Percentiles rank a stretch among this genome's conserved stretches.
Evolutionary conservation across 2,888 invertebrate genomes (phyloP).

Genomic region (Herminia tarsipennalis): DNA sequence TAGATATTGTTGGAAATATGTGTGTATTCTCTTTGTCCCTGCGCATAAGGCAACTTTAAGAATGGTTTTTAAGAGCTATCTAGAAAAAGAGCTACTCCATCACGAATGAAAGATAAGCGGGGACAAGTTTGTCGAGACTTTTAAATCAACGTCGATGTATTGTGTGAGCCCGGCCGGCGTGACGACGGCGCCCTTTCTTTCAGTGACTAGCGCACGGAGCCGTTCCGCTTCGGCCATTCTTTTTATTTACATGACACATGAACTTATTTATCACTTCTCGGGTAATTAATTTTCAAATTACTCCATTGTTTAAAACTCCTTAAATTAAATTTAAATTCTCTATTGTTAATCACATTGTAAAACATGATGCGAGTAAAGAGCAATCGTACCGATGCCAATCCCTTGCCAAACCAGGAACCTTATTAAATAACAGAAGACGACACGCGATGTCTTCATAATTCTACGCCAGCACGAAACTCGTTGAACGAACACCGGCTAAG

Average conservation of each 20-base stretch:
- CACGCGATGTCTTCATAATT: slow-evolving; percentile 71
- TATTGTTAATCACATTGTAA: slow-evolving; percentile 36
- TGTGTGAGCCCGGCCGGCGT: slow-evolving; percentile 69
- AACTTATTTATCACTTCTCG: slow-evolving; percentile 78
- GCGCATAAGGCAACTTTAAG: too few species aligned
- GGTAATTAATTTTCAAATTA: slow-evolving; percentile 77
- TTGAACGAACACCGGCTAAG: slow-evolving; percentile 25
- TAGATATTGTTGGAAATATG: too few species aligned
- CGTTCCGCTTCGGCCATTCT: slow-evolving; percentile 71
- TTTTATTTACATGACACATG: slow-evolving; percentile 76
- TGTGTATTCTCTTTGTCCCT: too few species aligned
- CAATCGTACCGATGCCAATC: slow-evolving; percentile 47
- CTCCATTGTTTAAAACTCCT: slow-evolving; percentile 58
- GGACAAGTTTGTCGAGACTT: slow-evolving; percentile 68
- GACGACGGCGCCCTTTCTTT: slow-evolving; percentile 71
- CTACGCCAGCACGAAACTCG: slow-evolving; percentile 56
- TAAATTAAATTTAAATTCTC: slow-evolving; percentile 34
- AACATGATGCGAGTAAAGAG: slow-evolving; percentile 39
- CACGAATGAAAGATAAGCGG: slow-evolving; percentile 72
- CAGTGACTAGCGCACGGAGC: slow-evolving; percentile 43
- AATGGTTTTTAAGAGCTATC: slow-evolving; percentile 35
- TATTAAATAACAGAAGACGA: slow-evolving; percentile 69
- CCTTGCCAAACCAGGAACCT: slow-evolving; percentile 42
- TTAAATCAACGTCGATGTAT: slow-evolving; percentile 65
- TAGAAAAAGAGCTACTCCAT: slow-evolving; percentile 60